Evolutionary conservation across 2,888 invertebrate genomes (phyloP), one percentile per base, ranked within the genome.

Genomic region (Eremobia ochroleuca): DNA sequence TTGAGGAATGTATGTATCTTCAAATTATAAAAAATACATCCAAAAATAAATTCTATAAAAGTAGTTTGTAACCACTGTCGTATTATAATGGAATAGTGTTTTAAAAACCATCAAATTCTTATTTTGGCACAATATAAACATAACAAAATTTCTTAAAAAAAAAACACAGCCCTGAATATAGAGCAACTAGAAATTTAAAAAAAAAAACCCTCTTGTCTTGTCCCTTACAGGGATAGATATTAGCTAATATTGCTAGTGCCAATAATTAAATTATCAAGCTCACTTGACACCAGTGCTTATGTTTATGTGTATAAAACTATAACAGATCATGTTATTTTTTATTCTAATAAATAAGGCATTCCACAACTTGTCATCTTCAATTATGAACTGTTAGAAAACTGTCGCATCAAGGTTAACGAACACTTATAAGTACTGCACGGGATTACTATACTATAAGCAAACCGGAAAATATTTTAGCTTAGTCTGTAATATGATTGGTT

Each of bases 81-180:
- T 80, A 78, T 70, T 72, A 11, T 73, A 73, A 68, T 86, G 78
- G 80, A 84, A 86, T 81, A 81, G 34, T 49, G 61, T 68, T 75
- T 79, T 69, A 49, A 69, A 74, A 78, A 78, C 70, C 61, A 64
- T 66, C 34, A 70, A 67, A n/a, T 72, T 68, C 61, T 43, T 55
- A 61, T 73, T 84, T 88, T 87, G 89, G 88, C 91, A 91, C 91
- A 80, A 66, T 83, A 75, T 78, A 85, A 84, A 86, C 72, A 82
- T 74, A 85, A 82, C 46, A 76, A 74, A 37, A 74, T 72, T 81
- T 78, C 34, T 78, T 40, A 79, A 65, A 67, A 87, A 88, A 79
- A 65, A 67, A 87, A 88, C 84, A 90, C 89, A 90, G 90, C 87
- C 88, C 79, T 69, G 40, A 67, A 75, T 18, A 43, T 55, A 68